phyloP scores from a whole-genome alignment of 2,888 invertebrate genomes.

The Tuta absoluta region DNA sequence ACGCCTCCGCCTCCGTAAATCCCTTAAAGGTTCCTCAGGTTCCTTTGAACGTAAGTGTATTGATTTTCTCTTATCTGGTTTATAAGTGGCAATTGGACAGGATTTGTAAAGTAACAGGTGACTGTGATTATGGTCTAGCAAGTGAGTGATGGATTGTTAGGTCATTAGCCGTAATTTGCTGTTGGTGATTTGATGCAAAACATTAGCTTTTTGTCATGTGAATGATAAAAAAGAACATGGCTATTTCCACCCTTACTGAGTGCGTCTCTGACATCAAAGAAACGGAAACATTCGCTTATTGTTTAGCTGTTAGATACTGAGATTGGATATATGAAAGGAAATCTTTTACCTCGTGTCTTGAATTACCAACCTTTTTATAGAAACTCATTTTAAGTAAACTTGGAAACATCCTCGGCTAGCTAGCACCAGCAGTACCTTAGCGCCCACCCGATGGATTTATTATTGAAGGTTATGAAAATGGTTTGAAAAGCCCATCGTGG shows the following conservation, averaged over 20 bases:
- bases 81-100: background rate
- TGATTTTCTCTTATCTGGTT: slow-evolving; percentile 11
- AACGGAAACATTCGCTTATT: background rate
- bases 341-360: background rate
- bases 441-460: background rate
- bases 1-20: background rate
- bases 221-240: background rate
- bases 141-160: background rate
- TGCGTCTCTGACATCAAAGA: background rate
- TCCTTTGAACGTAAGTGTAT: background rate
- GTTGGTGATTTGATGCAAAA: background rate
- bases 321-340: background rate
- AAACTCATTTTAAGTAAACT: background rate
- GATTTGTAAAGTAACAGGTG: background rate
- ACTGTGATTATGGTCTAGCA: background rate
- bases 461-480: no score
- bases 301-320: background rate
- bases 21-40: slow-evolving; percentile 8
- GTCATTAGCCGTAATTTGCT: background rate
- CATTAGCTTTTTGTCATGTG: background rate
- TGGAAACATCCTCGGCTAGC: background rate
- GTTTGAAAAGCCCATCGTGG: no score
- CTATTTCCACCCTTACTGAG: no score
- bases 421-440: no score
- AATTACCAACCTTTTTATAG: background rate